phyloP scores from a whole-genome alignment of 2,888 invertebrate species.

The Sturmia bella region DNA sequence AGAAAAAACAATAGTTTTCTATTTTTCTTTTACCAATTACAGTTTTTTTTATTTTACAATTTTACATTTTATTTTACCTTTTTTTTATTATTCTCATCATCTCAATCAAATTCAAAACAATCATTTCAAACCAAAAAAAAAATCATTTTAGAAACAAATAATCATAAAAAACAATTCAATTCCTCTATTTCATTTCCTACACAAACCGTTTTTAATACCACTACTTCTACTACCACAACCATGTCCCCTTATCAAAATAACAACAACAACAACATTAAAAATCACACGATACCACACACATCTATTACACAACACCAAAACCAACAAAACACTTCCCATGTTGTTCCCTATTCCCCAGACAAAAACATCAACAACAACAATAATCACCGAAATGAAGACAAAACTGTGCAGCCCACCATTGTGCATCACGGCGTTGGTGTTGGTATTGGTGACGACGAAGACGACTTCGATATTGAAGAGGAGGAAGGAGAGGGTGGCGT shows the following conservation, averaged over 20 bases:
- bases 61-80: slow-evolving; percentile 49
- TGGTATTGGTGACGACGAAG: slow-evolving; percentile 69
- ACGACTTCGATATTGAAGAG: slow-evolving; percentile 73
- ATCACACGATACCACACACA: slow-evolving; percentile 54
- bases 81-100: slow-evolving; percentile 63
- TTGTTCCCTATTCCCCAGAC: slow-evolving; percentile 67
- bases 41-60: slow-evolving; percentile 37
- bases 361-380: slow-evolving; percentile 59
- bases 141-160: slow-evolving; percentile 67
- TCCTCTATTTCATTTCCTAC: slow-evolving; percentile 70
- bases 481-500: slow-evolving; percentile 75
- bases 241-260: slow-evolving; percentile 36
- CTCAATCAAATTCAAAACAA: slow-evolving; percentile 65
- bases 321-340: slow-evolving; percentile 64
- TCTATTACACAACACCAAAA: slow-evolving; percentile 59
- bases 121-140: slow-evolving; percentile 44
- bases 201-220: slow-evolving; percentile 60
- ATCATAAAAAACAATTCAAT: slow-evolving; percentile 71
- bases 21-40: background rate
- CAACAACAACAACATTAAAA: slow-evolving; percentile 28
- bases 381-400: slow-evolving; percentile 60
- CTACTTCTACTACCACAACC: slow-evolving; percentile 38
- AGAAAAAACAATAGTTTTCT: slow-evolving; percentile 10
- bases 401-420: slow-evolving; percentile 40
- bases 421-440: background rate